Evolutionary conservation across 2,888 invertebrate species (phyloP).

Genomic region (Tridacna gigas): DNA sequence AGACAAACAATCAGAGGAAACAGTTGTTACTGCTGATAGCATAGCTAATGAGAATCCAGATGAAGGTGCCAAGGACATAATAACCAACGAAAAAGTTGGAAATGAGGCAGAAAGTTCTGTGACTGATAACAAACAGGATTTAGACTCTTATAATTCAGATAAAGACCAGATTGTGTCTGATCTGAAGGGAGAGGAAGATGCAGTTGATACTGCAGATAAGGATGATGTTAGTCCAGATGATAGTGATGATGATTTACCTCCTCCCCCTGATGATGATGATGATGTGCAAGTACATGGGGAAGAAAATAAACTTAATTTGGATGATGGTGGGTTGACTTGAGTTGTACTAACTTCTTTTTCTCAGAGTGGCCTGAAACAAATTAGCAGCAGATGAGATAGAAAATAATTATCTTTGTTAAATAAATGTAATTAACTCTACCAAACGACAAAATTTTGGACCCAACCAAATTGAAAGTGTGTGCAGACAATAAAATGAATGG

Average conservation of each 20-base stretch:
- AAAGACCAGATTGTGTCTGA: not conserved
- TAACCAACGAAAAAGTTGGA: constrained; percentile 1
- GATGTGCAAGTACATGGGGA: not conserved
- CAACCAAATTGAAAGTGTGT: too few relatives aligned
- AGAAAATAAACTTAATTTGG: not conserved
- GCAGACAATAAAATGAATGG: too few relatives aligned
- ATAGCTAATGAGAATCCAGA: not conserved
- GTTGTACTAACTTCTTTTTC: too few relatives aligned
- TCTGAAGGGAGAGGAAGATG: constrained; percentile 2
- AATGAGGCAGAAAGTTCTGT: not conserved
- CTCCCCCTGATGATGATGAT: not conserved
- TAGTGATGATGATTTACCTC: constrained; percentile 9
- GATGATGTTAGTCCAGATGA: not conserved
- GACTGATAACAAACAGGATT: too few relatives aligned
- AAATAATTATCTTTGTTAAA: too few relatives aligned
- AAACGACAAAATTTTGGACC: too few relatives aligned
- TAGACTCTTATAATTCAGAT: not conserved
- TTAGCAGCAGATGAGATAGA: too few relatives aligned
- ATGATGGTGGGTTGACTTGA: constrained; percentile 1
- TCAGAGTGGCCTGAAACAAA: too few relatives aligned
- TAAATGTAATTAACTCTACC: too few relatives aligned
- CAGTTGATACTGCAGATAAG: constrained; percentile 2
- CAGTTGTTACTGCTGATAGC: not conserved
- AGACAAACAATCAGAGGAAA: constrained; percentile 4
- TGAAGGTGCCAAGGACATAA: not conserved